Conservation (phyloP, 2,113 vertebrate species). For the Typhlomys cinereus region DNA sequence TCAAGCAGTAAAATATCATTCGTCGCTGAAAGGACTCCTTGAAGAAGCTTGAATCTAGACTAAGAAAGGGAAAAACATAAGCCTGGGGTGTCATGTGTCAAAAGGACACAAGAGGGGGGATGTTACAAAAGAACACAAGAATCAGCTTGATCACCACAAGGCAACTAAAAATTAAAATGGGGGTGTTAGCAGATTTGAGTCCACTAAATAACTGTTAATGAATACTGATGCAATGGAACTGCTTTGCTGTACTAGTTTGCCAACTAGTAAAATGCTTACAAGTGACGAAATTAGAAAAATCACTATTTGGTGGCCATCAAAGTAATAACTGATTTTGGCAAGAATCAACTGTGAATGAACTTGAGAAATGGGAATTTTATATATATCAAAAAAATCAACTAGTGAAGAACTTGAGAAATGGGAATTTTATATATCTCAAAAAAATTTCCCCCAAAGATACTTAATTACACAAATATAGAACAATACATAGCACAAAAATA, state of each 20-base stretch:
- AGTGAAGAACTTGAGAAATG: background rate
- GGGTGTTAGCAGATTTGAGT: background rate
- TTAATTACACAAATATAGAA: too few relatives aligned
- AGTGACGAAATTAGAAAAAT: background rate
- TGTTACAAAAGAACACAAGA: background rate
- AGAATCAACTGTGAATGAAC: background rate
- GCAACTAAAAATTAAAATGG: background rate
- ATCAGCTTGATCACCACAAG: background rate
- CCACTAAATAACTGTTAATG: background rate
- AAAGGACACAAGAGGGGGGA: background rate
- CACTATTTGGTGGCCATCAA: background rate
- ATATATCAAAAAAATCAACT: background rate
- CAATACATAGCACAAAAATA: too few relatives aligned
- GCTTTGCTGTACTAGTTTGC: background rate
- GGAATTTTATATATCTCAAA: background rate
- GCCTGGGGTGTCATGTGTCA: background rate
- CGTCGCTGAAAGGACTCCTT: background rate
- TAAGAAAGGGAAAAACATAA: background rate
- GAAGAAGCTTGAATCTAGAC: background rate
- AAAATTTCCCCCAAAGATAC: background rate
- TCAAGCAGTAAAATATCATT: background rate
- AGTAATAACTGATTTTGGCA: background rate
- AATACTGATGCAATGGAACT: background rate
- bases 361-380: background rate
- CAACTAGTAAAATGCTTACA: background rate